Base-by-base conservation (phyloP, 1,140 invertebrate genomes). In the Drosophila navojoa region DNA sequence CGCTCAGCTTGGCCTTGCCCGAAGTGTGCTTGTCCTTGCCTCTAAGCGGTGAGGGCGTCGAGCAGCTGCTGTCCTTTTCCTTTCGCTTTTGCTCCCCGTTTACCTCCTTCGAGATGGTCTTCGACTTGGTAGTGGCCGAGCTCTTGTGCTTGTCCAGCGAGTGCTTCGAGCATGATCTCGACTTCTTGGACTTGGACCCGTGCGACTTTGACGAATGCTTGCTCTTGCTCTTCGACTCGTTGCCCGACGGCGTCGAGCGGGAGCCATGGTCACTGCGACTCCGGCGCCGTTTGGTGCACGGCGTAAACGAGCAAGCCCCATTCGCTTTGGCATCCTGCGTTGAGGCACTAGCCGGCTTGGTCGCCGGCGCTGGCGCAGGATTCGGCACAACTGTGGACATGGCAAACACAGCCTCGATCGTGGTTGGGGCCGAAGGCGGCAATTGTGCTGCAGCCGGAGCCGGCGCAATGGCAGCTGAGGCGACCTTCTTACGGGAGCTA, bases 221-320 rank as follows among this genome's bases (percentile, higher is more conserved):
- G 15, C 22, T 29, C 10, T 29, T 15, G 1, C 1, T 16, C 16
- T 35, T 61, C 7, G 29, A 5, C 27, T 49, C 45, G 11, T 4
- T 29, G 15, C 25, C 15, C 1, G 42, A 5, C 47, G 11, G 15
- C 15, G 11, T 25, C 13, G 5, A 22, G 9, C 11, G 45, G 1
- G 10, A 5, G 9, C 19, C n/a, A n/a, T 6, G 16, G 11, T 0
- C 5, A 9, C 13, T 11, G 6, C 53, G 22, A 57, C 45, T 38
- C 10, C 9, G 10, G 32, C 4, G 32, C 16, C 15, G 55, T 38
- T 53, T 42, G 15, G 6, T 42, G 45, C 13, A 7, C 0, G 44
- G 22, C 13, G 32, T 32, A 7, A 57, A 38, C n/a, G 66, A 22
- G 55, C 64, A 68, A 10, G 47, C 47, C 15, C 29, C 25, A 0